Base-by-base conservation (phyloP, 2,113 vertebrate genomes). In the Corvus cornix region DNA sequence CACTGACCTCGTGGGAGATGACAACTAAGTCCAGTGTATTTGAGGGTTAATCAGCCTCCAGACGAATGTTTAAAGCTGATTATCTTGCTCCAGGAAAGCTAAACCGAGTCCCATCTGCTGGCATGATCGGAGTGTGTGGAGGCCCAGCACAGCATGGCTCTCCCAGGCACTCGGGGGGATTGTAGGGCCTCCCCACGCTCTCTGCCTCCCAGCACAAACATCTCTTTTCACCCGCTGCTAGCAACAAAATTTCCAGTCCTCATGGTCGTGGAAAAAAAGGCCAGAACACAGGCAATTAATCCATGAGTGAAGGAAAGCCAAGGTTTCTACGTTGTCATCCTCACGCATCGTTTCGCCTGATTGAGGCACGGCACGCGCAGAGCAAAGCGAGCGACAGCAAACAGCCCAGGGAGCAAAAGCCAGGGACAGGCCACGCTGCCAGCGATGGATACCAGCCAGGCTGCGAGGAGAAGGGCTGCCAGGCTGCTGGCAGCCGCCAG, bases 261-360 rank as follows among this genome's bases (percentile, higher is more conserved):
- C 41, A 8, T 0, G 3, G 48, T 6, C 0, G 0, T 22, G 73
- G 55, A 8, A n/a, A 31, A 19, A 27, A 33, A 28, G 59, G 66
- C 33, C 62, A 69, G 56, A 28, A 41, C 46, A 10, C 0, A 4
- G 30, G 31, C 46, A 67, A 63, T 63, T 11, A 46, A 19, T 13
- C 1, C 4, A 19, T 1, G 1, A n/a, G n/a, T 2, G 58, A 58
- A 74, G 66, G 62, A 43, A 67, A 78, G 59, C 27, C 51, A 30
- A 33, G 16, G 8, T 52, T n/a, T 26, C 41, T 7, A 1, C 10
- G 21, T 7, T 16, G 15, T 33, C 62, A 5, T 27, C 31, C 87
- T 31, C 6, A 0, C 0, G 3, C 55, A 1, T 16, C 3, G 0
- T 70, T 74, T 16, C 0, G 1, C 51, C 63, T 8, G 30, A 13